Base-by-base conservation (phyloP, 1,140 invertebrate species). In the Sitodiplosis mosellana region DNA sequence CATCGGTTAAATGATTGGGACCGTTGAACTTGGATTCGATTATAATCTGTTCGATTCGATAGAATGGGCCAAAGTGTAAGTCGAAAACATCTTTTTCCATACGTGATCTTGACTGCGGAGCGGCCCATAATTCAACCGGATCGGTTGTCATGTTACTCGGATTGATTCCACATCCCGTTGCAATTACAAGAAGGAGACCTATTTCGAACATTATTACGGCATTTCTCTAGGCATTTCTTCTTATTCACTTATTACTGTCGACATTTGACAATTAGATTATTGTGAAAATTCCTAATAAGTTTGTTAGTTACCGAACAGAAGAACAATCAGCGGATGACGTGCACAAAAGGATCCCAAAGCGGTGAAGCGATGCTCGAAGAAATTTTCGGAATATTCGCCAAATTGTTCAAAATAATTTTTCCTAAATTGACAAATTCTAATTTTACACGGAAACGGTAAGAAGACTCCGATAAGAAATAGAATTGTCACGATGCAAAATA, bases 101-200 rank as follows among this genome's bases (percentile, higher is more conserved):
- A 6, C 94, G 72, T 1, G 91, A 88, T 33, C 80, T 71, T 1
- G 87, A 93, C 27, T 69, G 67, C 0, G 91, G 83, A 0, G 92
- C 78, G 0, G 93, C 92, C 96, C 96, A 99, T 20, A 99, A 68
- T 65, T 98, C 80, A 0, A 99, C 92, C 0, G 95, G 95, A 72
- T 99, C 82, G 0, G 90, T 96, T 3, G 86, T 94, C 34, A 88
- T 76, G 45, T 73, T n/a, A n/a, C n/a, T 56, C 49, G 82, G 64
- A 52, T 67, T 73, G 57, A 83, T 70, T 49, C 76, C 74, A 71
- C 74, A 61, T 59, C 88, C 70, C 44, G 85, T 52, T 46, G 63
- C 59, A 56, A 75, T 54, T 46, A 85, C 66, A 53, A 78, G 51
- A 66, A 68, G 69, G 57, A 63, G 51, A 54, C 69, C 68, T 69